Evolutionary conservation across 2,888 invertebrate species (phyloP).

Genomic region (Mesorhabditis sp.): DNA sequence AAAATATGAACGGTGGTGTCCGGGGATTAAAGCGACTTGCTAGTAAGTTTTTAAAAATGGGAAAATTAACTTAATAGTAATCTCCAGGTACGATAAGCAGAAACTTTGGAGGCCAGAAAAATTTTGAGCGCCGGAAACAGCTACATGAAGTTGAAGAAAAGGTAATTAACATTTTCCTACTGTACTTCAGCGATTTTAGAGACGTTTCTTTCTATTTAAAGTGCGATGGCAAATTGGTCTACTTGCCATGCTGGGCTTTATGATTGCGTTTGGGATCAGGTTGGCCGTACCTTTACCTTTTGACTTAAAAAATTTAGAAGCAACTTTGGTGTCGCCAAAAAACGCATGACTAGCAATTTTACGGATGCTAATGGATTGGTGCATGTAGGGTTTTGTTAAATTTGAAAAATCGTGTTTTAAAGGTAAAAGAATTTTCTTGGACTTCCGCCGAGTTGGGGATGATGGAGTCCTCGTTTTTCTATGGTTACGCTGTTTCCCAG

Average conservation of each 20-base stretch:
- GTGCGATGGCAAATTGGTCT: slow-evolving; percentile 60
- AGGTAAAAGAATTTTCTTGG: slow-evolving; percentile 45
- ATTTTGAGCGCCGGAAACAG: not conserved
- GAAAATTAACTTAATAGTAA: no score
- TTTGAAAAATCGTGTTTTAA: slow-evolving; percentile 7
- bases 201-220: slow-evolving; percentile 59
- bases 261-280: slow-evolving; percentile 54
- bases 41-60: not conserved
- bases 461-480: slow-evolving; percentile 94
- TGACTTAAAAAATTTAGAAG: slow-evolving; percentile 92
- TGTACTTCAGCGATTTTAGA: slow-evolving; percentile 16
- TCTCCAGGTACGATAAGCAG: not conserved
- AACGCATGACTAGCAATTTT: slow-evolving; percentile 66
- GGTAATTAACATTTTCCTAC: not conserved
- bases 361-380: slow-evolving; percentile 38
- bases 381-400: slow-evolving; percentile 25
- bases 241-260: slow-evolving; percentile 59
- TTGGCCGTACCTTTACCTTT: no score
- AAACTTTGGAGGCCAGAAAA: not conserved
- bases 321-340: slow-evolving; percentile 90
- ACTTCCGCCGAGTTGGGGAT: slow-evolving; percentile 65
- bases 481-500: slow-evolving; percentile 94
- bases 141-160: slow-evolving; percentile 2
- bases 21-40: not conserved
- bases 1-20: slow-evolving; percentile 4